Conservation (phyloP, 2,797 vertebrate species). For the Typhlichthys subterraneus region DNA sequence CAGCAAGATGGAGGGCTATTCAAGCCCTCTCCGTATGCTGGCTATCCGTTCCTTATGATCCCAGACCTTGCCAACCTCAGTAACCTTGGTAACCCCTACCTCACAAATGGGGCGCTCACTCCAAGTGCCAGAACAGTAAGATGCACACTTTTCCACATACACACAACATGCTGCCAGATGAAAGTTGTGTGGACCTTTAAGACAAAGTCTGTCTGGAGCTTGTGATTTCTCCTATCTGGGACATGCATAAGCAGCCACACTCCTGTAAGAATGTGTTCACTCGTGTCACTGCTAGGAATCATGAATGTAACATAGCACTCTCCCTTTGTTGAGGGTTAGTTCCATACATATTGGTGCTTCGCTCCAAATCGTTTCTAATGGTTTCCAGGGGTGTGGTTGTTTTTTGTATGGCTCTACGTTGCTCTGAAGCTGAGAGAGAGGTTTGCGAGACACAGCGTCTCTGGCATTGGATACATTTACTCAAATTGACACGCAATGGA, state of each 20-base stretch:
- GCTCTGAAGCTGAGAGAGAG: background rate
- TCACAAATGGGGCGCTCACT: conserved; percentile 84
- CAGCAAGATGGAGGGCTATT: conserved; percentile 83
- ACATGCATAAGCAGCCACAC: background rate
- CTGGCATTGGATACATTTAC: conserved; percentile 14
- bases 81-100: conserved; percentile 68
- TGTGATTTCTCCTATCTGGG: background rate
- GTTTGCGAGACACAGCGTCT: conserved; percentile 1
- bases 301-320: background rate
- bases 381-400: conserved; percentile 5
- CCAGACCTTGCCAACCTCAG: conserved; percentile 82
- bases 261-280: too few species aligned
- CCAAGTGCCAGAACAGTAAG: conserved; percentile 84
- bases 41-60: conserved; percentile 93
- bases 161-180: background rate
- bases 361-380: background rate
- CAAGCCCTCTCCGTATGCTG: conserved; percentile 82
- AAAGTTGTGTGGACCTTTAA: background rate
- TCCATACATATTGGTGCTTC: background rate
- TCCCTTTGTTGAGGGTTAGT: background rate
- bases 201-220: background rate
- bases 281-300: background rate
- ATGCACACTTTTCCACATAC: conserved; percentile 7
- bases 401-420: background rate
- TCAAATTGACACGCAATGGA: conserved; percentile 4